Evolutionary conservation across 2,888 invertebrate genomes (phyloP).

Genomic region (Prosopocoilus inquinatus): DNA sequence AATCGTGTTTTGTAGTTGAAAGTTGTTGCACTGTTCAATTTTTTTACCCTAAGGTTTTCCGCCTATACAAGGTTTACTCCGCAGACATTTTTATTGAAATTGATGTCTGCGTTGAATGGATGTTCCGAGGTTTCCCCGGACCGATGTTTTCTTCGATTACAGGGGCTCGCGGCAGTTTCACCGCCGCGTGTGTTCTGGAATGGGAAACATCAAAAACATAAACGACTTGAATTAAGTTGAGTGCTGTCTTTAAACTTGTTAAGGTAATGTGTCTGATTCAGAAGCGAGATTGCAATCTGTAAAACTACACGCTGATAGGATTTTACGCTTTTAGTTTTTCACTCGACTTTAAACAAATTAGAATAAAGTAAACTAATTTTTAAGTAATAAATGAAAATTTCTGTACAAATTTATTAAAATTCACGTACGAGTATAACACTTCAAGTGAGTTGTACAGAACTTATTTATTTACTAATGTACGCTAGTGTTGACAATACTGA

Average conservation of each 20-base stretch:
- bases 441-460: too few relatives aligned
- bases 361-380: too few relatives aligned
- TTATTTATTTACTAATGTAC: too few relatives aligned
- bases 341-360: too few relatives aligned
- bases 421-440: too few relatives aligned
- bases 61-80: constrained; percentile 35
- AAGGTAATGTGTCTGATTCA: constrained; percentile 16
- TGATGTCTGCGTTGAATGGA: constrained; percentile 45
- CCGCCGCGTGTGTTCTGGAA: constrained; percentile 1
- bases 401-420: too few relatives aligned
- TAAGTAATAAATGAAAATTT: too few relatives aligned
- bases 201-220: constrained; percentile 14
- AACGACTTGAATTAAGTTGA: constrained; percentile 19
- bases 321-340: too few relatives aligned
- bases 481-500: too few relatives aligned
- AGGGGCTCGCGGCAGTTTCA: constrained; percentile 24
- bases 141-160: constrained; percentile 42
- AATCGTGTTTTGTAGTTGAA: constrained; percentile 9
- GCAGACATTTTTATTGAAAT: constrained; percentile 47
- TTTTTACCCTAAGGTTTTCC: constrained; percentile 25
- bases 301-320: neutral
- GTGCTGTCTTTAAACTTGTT: constrained; percentile 22
- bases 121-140: constrained; percentile 39
- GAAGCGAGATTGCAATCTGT: constrained; percentile 11
- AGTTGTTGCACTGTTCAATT: constrained; percentile 2